Evolutionary conservation across 1,140 invertebrate species (phyloP), one percentile per base, ranked within the genome.

Genomic region (Nebria ingens): DNA sequence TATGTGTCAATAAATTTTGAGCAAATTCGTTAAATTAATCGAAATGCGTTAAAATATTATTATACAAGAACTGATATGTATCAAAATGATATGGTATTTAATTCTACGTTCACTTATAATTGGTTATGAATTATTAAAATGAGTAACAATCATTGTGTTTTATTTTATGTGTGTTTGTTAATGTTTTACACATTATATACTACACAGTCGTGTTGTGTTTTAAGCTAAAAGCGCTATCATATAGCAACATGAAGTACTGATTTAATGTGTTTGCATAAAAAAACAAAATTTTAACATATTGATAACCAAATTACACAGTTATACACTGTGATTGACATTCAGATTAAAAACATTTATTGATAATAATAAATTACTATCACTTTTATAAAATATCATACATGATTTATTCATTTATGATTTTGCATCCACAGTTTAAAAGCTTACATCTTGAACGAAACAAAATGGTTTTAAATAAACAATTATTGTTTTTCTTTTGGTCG

Each of bases 151-250:
- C 15, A 12, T 17, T 11, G 15, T 45, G 3, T 45, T 45, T 45
- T 45, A 11, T n/a, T n/a, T n/a, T n/a, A n/a, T n/a, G n/a, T n/a
- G n/a, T n/a, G n/a, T n/a, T n/a, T n/a, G n/a, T n/a, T n/a, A n/a
- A n/a, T n/a, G 25, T 45, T 12, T 4, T 45, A 45, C 40, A 45
- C 40, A 45, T 13, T 29, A 29, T 13, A 13, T 29, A 17, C 40
- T 45, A 45, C 40, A 45, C 6, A 45, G 40, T 45, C 40, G 40
- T 45, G 40, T 45, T 45, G 40, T 45, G 40, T 45, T 45, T 12
- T 11, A 45, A 45, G 40, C 40, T 45, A 45, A 45, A 45, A 45
- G 40, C 40, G 17, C 40, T 45, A 45, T 45, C 40, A 17, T 45
- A 45, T 45, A 45, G 40, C 40, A 45, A 45, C 40, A 45, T 45